Percentiles rank a stretch among this genome's conserved stretches.
These are phyloP conservation scores for Lordiphosa collinella DNA, from an alignment of 1,140 invertebrate species.

Conservation along the genomic window DNA sequence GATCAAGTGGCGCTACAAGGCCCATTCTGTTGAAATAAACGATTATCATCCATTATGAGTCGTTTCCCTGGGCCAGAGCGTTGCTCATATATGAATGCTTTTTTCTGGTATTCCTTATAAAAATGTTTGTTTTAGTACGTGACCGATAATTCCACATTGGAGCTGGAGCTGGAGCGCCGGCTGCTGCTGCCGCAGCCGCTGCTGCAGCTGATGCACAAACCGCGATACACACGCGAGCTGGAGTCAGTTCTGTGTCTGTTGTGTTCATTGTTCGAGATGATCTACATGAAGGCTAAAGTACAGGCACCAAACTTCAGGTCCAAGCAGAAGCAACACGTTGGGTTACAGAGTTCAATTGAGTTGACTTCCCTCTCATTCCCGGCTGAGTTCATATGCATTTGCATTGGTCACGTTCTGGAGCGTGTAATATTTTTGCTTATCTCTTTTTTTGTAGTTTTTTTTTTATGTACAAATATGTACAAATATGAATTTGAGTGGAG, in stretches of 20 bases:
- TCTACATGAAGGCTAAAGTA: conserved; percentile 50
- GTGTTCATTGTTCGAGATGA: conserved; percentile 48
- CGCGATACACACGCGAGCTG: conserved; percentile 65
- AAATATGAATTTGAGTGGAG: conserved; percentile 58
- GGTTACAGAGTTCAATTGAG: conserved; percentile 70
- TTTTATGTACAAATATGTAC: conserved; percentile 65
- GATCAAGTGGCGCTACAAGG: conserved; percentile 60
- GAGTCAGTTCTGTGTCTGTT: conserved; percentile 5
- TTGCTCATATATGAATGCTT: conserved; percentile 2
- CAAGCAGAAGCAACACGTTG: conserved; percentile 63
- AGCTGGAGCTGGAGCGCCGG: conserved; percentile 6
- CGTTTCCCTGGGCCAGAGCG: conserved; percentile 22
- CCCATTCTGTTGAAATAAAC: conserved; percentile 24
- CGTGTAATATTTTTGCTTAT: conserved; percentile 70
- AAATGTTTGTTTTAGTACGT: conserved; percentile 76
- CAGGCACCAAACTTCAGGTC: conserved; percentile 3
- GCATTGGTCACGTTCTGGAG: conserved; percentile 73
- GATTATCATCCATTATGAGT: conserved; percentile 75
- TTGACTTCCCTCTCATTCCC: conserved; percentile 43
- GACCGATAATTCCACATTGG: conserved; percentile 50
- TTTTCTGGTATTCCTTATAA: conserved; percentile 35
- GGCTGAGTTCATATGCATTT: conserved; percentile 63
- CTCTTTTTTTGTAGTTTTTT: conserved; percentile 16
- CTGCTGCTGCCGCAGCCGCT: conserved; percentile 23
- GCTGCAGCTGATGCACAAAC: conserved; percentile 55